These are phyloP conservation scores for Coendou prehensilis DNA, from an alignment of 2,797 vertebrate species.

Conservation along the genomic window DNA sequence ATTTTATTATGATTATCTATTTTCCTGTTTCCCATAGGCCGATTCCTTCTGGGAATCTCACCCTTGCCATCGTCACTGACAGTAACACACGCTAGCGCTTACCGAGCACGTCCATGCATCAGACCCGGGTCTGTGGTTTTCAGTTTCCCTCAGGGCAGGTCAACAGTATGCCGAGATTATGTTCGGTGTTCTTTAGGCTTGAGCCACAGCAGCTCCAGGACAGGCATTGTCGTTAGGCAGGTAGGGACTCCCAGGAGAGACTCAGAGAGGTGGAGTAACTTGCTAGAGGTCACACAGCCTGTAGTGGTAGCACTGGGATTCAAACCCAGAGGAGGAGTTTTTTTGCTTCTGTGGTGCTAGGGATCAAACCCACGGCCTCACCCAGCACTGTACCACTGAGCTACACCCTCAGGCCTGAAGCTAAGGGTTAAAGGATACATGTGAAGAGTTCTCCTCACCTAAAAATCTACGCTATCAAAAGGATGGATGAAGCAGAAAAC, in stretches of 20 bases:
- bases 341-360: neutral
- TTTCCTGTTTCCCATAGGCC: neutral
- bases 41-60: neutral
- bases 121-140: neutral
- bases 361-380: neutral
- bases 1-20: neutral
- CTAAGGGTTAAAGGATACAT: neutral
- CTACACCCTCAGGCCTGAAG: neutral
- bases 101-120: fast-evolving
- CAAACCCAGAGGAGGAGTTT: neutral
- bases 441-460: neutral
- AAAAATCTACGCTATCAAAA: neutral
- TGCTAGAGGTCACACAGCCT: neutral
- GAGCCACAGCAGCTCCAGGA: neutral
- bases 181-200: neutral
- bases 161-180: neutral
- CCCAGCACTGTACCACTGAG: neutral
- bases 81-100: no score
- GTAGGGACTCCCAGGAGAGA: neutral
- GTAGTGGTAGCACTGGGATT: neutral
- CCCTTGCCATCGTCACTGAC: neutral
- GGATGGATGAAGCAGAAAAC: neutral
- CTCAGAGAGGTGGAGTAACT: neutral
- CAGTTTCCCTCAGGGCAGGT: neutral
- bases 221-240: neutral